Base-by-base conservation (phyloP, 2,113 vertebrate genomes). In the Cheirogaleus medius region DNA sequence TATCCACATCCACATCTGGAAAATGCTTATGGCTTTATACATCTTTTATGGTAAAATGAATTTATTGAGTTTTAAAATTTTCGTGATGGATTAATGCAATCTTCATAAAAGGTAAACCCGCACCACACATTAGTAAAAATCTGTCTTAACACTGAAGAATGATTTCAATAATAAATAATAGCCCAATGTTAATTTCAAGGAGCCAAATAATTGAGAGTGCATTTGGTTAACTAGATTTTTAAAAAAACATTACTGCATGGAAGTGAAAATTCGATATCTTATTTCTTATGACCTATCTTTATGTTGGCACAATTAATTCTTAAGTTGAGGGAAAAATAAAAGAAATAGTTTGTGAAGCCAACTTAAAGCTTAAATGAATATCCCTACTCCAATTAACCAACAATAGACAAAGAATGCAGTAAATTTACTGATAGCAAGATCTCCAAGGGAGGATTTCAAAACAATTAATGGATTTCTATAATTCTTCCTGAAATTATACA, bases 61-160 rank as follows among this genome's bases (percentile, higher is more conserved):
- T 99, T 99, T 99, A 99, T 99, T 99, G 99, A 99, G 99, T 98
- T 99, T 98, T 98, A 98, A 99, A 99, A 99, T 98, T 98, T 98
- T 98, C 96, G 97, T 98, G 98, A 99, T 99, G 98, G 99, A 99
- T 99, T 99, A 99, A 99, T 98, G 98, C 98, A 98, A 99, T 98
- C 98, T 99, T 98, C 97, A 98, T 98, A 99, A 99, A 99, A 98
- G 98, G 97, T 98, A 98, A 98, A 98, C 98, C 99, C 97, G 97
- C 76, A 83, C 98, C 97, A 98, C 78, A 83, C 98, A 97, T 78
- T 96, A 97, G 95, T 97, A 98, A 98, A 94, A 93, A 93, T 94
- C 97, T 82, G 93, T 98, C 98, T 98, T 98, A 97, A 97, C 92
- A 98, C 92, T 94, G 98, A 97, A 96, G 97, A 98, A 98, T 97